A percentile compares a stretch with the other conserved stretches of the same genome.
These are phyloP conservation scores for Ctenomys sociabilis DNA, from an alignment of 2,113 vertebrate genomes.

Conservation along the genomic window DNA sequence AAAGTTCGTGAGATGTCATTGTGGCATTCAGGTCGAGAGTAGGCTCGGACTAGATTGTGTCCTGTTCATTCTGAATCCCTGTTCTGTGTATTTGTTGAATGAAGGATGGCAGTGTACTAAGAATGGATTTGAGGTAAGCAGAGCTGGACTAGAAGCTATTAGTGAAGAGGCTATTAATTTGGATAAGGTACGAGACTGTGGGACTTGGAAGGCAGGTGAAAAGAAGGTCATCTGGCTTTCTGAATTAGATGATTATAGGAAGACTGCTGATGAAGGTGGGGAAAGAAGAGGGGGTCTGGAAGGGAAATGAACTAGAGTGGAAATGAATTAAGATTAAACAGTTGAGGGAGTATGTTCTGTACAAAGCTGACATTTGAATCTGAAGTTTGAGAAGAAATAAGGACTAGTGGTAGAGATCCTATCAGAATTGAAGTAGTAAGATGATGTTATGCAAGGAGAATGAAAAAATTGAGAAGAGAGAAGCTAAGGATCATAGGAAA, in stretches of 20 bases:
- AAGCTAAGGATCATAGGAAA: not conserved
- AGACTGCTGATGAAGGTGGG: not conserved
- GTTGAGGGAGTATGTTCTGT: too few relatives aligned
- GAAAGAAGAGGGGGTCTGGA: not conserved
- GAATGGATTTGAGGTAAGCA: constrained; percentile 19
- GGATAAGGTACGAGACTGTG: not conserved
- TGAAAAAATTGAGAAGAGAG: constrained; percentile 29
- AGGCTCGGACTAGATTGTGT: not conserved
- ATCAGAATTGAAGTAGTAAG: not conserved
- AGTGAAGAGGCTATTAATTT: not conserved
- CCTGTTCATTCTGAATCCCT: not conserved
- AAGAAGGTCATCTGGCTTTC: not conserved
- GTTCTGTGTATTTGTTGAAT: not conserved
- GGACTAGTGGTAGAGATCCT: not conserved
- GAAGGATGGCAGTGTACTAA: not conserved
- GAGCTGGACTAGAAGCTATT: not conserved
- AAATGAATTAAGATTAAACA: not conserved
- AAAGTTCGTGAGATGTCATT: not conserved
- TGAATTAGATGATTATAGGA: not conserved
- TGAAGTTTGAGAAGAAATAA: constrained; percentile 21
- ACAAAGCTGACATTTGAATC: constrained; percentile 1
- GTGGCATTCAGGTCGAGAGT: not conserved
- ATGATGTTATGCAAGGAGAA: constrained; percentile 3
- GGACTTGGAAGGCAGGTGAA: not conserved
- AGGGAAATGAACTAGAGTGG: not conserved